A percentile compares a stretch with the other conserved stretches of the same genome.
Evolutionary conservation across 1,140 invertebrate species (phyloP).

Genomic region (Bilobella aurantiaca): DNA sequence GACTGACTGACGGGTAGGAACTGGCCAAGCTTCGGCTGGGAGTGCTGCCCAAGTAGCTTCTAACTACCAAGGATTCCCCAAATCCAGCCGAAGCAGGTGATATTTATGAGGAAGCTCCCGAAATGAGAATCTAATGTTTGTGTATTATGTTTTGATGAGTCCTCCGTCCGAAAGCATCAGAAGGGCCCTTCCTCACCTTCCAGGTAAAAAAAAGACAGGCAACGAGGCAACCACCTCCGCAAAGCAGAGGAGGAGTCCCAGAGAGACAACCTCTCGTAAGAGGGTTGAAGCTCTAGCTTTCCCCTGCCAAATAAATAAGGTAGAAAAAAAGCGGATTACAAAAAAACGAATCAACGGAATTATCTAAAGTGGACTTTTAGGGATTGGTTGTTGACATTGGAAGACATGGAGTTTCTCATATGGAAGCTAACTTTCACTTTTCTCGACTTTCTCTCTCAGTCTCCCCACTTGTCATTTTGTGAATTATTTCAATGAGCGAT

Average conservation of each 20-base stretch:
- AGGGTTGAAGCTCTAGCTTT: neutral
- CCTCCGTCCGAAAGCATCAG: too few species aligned
- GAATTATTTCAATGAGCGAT: neutral
- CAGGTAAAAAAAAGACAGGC: neutral
- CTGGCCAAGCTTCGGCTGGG: neutral
- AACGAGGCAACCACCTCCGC: neutral
- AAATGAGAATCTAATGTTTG: constrained; percentile 2
- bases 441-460: neutral
- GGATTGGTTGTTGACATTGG: neutral
- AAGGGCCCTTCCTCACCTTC: neutral
- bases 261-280: too few species aligned
- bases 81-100: constrained; percentile 1
- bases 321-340: neutral
- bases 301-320: too few species aligned
- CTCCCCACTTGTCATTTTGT: too few species aligned
- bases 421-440: neutral
- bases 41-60: neutral
- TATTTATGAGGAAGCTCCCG: constrained; percentile 1
- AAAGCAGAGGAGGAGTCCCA: neutral
- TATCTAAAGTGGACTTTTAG: neutral
- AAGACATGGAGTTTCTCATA: neutral
- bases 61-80: neutral
- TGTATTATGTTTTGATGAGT: neutral
- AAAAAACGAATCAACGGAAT: neutral
- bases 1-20: neutral